Evolutionary conservation across 2,888 invertebrate genomes (phyloP).

Genomic region (Alcis repandata): DNA sequence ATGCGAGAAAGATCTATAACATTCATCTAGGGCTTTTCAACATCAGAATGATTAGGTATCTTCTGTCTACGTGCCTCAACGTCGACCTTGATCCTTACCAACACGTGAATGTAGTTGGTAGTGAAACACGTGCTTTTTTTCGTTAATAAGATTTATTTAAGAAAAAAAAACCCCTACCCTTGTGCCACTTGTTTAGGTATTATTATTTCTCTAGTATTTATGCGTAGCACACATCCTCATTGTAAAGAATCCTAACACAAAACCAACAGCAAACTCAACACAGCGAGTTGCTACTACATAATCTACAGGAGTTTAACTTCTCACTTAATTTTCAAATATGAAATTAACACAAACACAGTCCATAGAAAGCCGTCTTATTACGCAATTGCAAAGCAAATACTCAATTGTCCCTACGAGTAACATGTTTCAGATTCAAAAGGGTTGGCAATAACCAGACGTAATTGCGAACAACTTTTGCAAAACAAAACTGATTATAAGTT

Average conservation of each 20-base stretch:
- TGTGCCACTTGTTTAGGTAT: not conserved
- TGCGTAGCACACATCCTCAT: too few species aligned
- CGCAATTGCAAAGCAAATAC: too few species aligned
- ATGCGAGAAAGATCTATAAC: not conserved
- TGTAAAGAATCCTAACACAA: conserved; percentile 17
- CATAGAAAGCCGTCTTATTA: conserved; percentile 3
- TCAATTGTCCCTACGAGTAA: conserved; percentile 19
- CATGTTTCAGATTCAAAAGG: conserved; percentile 20
- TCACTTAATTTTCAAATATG: not conserved
- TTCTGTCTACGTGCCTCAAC: too few species aligned
- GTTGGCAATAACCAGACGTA: conserved; percentile 1
- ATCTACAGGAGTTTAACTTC: conserved; percentile 23
- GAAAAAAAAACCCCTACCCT: too few species aligned
- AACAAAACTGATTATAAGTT: conserved; percentile 50
- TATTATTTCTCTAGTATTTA: not conserved
- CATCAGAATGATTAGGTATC: too few species aligned
- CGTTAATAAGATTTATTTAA: too few species aligned
- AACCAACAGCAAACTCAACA: conserved; percentile 29
- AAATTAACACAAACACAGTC: conserved; percentile 2
- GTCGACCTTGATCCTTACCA: too few species aligned
- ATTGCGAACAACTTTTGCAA: conserved; percentile 23
- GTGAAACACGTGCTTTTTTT: too few species aligned
- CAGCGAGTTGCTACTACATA: conserved; percentile 27
- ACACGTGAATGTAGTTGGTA: too few species aligned
- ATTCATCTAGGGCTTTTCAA: too few species aligned